Evolutionary conservation across 2,113 vertebrate species (phyloP), one percentile per base, ranked within the genome.

Genomic region (Poeciliopsis prolifica): DNA sequence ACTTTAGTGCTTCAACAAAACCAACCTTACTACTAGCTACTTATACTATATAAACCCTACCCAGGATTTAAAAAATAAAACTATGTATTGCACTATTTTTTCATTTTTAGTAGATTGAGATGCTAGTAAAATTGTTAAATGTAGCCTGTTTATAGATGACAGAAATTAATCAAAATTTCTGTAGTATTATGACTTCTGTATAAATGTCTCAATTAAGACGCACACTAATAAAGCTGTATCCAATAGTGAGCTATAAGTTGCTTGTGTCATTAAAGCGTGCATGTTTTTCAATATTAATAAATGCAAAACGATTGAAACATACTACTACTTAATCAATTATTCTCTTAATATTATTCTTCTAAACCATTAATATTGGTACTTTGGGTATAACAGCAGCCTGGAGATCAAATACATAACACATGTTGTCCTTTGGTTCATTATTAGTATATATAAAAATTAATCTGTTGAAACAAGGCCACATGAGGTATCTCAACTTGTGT

Each of bases 1-100:
- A 82, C 90, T 88, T 86, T 88, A 70, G 15, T 86, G 73, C 72
- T 83, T 89, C 44, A 86, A 79, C 61, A 78, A 28, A 75, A 29
- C n/a, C 44, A 54, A 31, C 61, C 61, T 12, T 62, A 15, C 68
- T 66, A 42, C 72, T 5, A 61, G 60, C 17, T 77, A 54, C 70
- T 74, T 74, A 35, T 71, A 86, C 26, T 88, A 74, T 91, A 88
- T 86, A 87, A 77, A 90, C 82, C 84, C 72, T 67, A 28, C 54
- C 51, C 51, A 58, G 22, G 7, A n/a, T 58, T n/a, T 3, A n/a
- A n/a, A 10, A 54, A 58, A 58, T n/a, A 58, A n/a, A n/a, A 10
- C 24, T 58, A 24, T 24, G 51, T 24, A 48, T 19, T 19, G 5
- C 17, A 48, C 5, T 19, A 7, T 17, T 19, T 48, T 48, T 15